These are phyloP conservation scores for Hycleus phaleratus DNA, from an alignment of 1,140 invertebrate genomes.

Conservation along the genomic window DNA sequence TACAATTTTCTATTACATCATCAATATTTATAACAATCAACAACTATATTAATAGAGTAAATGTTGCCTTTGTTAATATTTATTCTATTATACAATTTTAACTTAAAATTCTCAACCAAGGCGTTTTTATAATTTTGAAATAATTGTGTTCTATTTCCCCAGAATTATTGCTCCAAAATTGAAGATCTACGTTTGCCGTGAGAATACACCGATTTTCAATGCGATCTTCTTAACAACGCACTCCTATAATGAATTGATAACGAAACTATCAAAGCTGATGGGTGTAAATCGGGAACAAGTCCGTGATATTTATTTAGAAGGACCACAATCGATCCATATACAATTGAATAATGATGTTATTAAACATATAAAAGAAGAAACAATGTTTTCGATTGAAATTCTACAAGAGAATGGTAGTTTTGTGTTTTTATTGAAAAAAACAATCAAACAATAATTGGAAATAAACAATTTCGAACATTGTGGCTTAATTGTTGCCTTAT, in stretches of 20 bases:
- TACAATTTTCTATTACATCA: too few species aligned
- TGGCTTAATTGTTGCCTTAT: too few species aligned
- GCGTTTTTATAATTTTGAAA: neutral
- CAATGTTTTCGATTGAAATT: constrained; percentile 54
- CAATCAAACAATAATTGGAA: constrained; percentile 5
- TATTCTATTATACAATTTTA: neutral
- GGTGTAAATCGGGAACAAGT: constrained; percentile 52
- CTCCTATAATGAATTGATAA: constrained; percentile 56
- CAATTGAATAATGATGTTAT: constrained; percentile 68
- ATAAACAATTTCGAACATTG: neutral
- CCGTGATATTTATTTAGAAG: constrained; percentile 56
- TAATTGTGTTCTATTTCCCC: constrained; percentile 23
- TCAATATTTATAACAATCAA: too few species aligned
- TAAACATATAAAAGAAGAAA: constrained; percentile 55
- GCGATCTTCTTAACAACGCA: constrained; percentile 68
- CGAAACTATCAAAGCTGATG: constrained; percentile 56
- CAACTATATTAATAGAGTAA: too few species aligned
- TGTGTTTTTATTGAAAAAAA: constrained; percentile 33
- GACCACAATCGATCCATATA: constrained; percentile 66
- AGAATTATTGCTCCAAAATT: constrained; percentile 67
- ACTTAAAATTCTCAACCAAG: neutral
- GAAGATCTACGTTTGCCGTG: constrained; percentile 70
- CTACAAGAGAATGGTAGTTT: constrained; percentile 41
- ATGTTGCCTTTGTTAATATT: too few species aligned
- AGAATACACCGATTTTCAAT: constrained; percentile 61